Evolutionary conservation across 2,888 invertebrate species (phyloP).

Genomic region (Polietes domitor): DNA sequence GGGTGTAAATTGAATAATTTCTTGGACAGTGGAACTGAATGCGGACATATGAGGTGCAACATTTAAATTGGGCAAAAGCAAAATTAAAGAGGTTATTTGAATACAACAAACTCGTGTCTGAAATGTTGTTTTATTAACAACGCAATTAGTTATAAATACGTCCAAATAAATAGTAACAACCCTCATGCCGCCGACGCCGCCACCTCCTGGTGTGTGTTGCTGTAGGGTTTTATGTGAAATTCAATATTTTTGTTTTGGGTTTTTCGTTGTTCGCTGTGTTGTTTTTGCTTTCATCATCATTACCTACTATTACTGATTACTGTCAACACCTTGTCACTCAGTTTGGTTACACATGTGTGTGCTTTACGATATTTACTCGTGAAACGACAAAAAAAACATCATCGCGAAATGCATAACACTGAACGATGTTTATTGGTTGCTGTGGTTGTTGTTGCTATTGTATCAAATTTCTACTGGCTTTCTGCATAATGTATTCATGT

Average conservation of each 20-base stretch:
- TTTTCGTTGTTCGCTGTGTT: not conserved
- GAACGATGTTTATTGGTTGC: not conserved
- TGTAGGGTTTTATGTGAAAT: not conserved
- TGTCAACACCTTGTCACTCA: constrained; percentile 15
- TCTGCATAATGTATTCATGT: not conserved
- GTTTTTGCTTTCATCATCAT: not conserved
- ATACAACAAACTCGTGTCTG: not conserved
- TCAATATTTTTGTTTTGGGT: constrained; percentile 3
- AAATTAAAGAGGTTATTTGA: not conserved
- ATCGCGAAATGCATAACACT: not conserved
- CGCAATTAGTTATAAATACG: not conserved
- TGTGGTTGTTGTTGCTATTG: not conserved
- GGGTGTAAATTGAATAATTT: not conserved
- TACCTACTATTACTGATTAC: constrained; percentile 7
- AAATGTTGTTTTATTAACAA: not conserved
- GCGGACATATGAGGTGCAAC: not conserved
- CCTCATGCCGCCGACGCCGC: too few species aligned
- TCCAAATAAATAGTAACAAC: not conserved
- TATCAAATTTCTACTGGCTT: not conserved
- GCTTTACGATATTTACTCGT: not conserved
- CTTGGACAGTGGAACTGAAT: not conserved
- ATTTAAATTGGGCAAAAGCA: too few species aligned
- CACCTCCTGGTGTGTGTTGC: not conserved
- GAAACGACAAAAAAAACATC: not conserved
- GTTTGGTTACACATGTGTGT: constrained; percentile 10